A percentile compares a stretch with the other conserved stretches of the same genome.
Conservation (phyloP, 2,113 vertebrate species). For the Cottus gobio region DNA sequence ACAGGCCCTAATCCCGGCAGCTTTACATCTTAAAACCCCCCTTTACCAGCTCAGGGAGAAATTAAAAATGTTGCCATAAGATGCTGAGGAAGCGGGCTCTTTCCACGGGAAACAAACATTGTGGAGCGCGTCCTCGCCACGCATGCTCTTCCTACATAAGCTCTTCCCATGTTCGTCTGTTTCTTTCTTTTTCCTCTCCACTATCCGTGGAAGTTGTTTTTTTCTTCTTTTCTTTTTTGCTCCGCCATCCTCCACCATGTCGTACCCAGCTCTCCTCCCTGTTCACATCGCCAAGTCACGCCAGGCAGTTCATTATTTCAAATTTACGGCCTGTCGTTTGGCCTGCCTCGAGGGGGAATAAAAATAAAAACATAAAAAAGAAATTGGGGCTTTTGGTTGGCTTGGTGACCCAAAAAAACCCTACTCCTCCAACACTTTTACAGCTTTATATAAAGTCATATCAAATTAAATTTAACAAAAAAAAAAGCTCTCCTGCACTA, state of each 20-base stretch:
- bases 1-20: slow-evolving; percentile 71
- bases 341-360: slow-evolving; percentile 72
- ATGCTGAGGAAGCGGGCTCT: slow-evolving; percentile 51
- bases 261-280: slow-evolving; percentile 47
- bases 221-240: slow-evolving; percentile 18
- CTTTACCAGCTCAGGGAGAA: slow-evolving; percentile 65
- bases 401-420: slow-evolving; percentile 43
- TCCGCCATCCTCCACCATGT: slow-evolving; percentile 42
- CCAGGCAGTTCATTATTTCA: slow-evolving; percentile 80
- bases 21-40: slow-evolving; percentile 73
- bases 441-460: slow-evolving; percentile 78
- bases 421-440: slow-evolving; percentile 53
- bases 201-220: neutral
- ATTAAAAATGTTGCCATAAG: slow-evolving; percentile 69
- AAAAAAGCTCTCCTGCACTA: slow-evolving; percentile 46
- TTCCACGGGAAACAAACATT: slow-evolving; percentile 46
- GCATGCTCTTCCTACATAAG: neutral
- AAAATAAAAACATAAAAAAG: neutral
- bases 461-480: slow-evolving; percentile 76
- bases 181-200: slow-evolving; percentile 21
- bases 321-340: slow-evolving; percentile 82
- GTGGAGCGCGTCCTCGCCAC: neutral
- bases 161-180: slow-evolving; percentile 2
- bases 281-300: slow-evolving; percentile 60
- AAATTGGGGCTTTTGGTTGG: slow-evolving; percentile 62